A percentile compares a stretch with the other conserved stretches of the same genome.
Conservation (phyloP, 2,888 invertebrate genomes). For the Tachina grossa region DNA sequence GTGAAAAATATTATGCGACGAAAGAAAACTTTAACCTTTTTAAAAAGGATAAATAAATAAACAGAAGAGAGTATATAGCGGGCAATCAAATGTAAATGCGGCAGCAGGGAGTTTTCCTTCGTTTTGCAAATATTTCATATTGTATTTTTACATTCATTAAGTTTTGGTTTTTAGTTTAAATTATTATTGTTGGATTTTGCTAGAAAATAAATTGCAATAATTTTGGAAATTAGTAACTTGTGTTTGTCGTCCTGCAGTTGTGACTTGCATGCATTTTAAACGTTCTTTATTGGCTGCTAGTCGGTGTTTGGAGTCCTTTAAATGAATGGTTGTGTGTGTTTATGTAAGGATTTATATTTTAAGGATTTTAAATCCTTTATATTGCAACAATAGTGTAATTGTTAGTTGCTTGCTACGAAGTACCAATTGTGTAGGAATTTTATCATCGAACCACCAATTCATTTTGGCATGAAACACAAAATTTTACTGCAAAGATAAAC, state of each 20-base stretch:
- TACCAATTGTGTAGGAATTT: conserved; percentile 46
- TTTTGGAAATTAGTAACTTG: conserved; percentile 67
- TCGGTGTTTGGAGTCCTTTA: conserved; percentile 6
- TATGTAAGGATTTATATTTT: conserved; percentile 11
- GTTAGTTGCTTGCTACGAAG: background rate
- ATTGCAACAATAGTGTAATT: conserved; percentile 6
- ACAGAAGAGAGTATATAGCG: background rate
- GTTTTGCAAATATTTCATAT: background rate
- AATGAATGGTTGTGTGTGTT: background rate
- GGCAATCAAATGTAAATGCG: conserved; percentile 23
- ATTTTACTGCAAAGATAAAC: conserved; percentile 65
- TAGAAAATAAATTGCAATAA: conserved; percentile 64
- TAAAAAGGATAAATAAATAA: conserved; percentile 15
- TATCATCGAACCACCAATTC: conserved; percentile 66
- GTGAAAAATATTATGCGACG: conserved; percentile 58
- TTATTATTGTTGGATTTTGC: conserved; percentile 31
- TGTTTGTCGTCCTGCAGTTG: conserved; percentile 44
- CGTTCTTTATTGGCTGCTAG: conserved; percentile 69
- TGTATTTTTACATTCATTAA: conserved; percentile 39
- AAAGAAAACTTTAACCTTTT: conserved; percentile 29
- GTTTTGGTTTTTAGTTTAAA: conserved; percentile 44
- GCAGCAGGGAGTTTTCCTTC: background rate
- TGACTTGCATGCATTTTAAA: conserved; percentile 71
- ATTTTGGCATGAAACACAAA: conserved; percentile 68
- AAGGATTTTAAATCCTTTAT: conserved; percentile 29